A percentile compares a stretch with the other conserved stretches of the same genome.
Conservation (phyloP, 1,140 invertebrate genomes). For the Lucilia sericata region DNA sequence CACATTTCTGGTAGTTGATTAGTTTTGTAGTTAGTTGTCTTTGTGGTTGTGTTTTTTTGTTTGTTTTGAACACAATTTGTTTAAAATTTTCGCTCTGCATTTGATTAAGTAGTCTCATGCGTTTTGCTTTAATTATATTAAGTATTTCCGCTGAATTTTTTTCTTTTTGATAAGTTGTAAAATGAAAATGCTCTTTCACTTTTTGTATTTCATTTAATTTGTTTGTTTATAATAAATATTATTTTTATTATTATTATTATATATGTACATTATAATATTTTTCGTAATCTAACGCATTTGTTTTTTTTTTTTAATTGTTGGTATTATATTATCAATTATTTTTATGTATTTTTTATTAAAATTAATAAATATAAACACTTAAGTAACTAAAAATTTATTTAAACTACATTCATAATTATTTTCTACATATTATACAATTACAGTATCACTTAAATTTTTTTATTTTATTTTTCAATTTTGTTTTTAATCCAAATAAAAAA, state of each 20-base stretch:
- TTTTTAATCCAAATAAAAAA: no score
- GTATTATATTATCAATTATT: no score
- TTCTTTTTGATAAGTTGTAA: neutral
- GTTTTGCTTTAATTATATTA: conserved; percentile 27
- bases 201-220: neutral
- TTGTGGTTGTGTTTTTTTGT: no score
- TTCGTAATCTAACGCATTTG: no score
- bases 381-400: no score
- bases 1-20: neutral
- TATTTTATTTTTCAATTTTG: no score
- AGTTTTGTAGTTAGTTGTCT: neutral
- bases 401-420: no score
- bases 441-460: no score
- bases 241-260: neutral
- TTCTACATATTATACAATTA: no score
- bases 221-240: conserved; percentile 2
- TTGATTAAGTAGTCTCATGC: neutral
- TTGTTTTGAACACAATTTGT: no score
- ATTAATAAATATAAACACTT: no score
- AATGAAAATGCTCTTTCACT: neutral
- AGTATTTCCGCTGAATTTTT: neutral
- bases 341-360: no score
- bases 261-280: neutral
- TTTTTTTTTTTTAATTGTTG: neutral
- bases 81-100: neutral